Evolutionary conservation across 2,888 invertebrate genomes (phyloP), one percentile per base, ranked within the genome.

Genomic region (Zeuzera pyrina): DNA sequence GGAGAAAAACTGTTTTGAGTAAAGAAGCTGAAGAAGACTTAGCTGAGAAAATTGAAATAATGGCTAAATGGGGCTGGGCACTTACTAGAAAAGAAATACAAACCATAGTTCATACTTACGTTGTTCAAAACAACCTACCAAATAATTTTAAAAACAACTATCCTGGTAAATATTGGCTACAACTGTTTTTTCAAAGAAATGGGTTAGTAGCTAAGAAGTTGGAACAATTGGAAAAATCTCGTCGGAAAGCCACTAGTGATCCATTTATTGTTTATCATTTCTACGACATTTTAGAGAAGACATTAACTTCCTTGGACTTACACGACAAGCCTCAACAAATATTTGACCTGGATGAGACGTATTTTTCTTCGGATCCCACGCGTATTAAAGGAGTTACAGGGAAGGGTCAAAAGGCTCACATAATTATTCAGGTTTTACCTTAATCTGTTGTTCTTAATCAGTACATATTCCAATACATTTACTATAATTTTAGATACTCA

Each of bases 11-110:
- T 10, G 33, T 33, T 29, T 12, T 33, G 12, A 34, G 25, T 12
- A 22, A 12, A 19, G 13, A 29, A 34, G 34, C 24, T 24, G 34
- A 34, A 30, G 19, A n/a, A 13, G 30, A 34, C 15, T 19, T 34
- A 22, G 26, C 34, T 21, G 34, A 34, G 8, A 34, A 34, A 26
- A 30, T 30, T 21, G 21, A 27, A 25, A 34, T 22, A 15, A 34
- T 34, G 34, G 34, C 30, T 26, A 34, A 34, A 34, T 30, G 30
- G 30, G 30, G 34, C 27, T 34, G 30, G 34, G 34, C 34, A n/a
- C 30, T 34, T 21, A 30, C 30, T 6, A 34, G 34, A 22, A 30
- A 16, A 26, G 30, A 34, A 34, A 34, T 34, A 21, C 30, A 15
- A 30, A 6, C 5, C 6, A 25, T 25, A 7, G 25, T 25, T 25